A percentile compares a stretch with the other conserved stretches of the same genome.
phyloP scores from a whole-genome alignment of 2,113 vertebrate genomes.

The Sterna hirundo region DNA sequence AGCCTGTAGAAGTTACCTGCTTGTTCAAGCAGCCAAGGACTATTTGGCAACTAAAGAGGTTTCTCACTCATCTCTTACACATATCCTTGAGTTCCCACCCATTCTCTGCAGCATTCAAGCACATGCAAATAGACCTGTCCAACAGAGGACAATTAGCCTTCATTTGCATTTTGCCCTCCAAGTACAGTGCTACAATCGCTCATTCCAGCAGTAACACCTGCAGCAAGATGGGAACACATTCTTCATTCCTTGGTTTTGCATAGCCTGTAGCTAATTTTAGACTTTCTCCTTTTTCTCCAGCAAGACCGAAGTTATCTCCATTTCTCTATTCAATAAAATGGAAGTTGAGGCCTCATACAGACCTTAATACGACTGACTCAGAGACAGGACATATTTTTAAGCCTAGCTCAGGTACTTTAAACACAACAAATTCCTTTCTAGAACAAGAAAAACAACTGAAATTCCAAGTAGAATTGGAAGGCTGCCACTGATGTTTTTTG shows the following conservation, averaged over 20 bases:
- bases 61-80: not conserved
- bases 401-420: not conserved
- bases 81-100: not conserved
- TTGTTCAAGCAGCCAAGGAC: not conserved
- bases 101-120: not conserved
- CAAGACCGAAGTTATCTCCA: not conserved
- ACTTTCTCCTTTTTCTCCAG: not conserved
- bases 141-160: not conserved
- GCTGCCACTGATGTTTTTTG: not conserved
- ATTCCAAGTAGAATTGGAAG: not conserved
- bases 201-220: not conserved
- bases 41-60: not conserved
- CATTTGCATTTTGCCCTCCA: not conserved
- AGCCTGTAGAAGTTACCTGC: not conserved
- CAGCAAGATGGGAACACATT: not conserved
- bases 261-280: not conserved
- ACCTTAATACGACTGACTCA: not conserved
- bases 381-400: not conserved
- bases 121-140: not conserved
- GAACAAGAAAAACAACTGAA: not conserved
- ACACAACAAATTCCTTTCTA: not conserved
- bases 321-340: not conserved
- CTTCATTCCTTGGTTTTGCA: not conserved
- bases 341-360: not conserved
- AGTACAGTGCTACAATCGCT: not conserved